A percentile compares a stretch with the other conserved stretches of the same genome.
phyloP scores from a whole-genome alignment of 2,797 vertebrate genomes.

The Arnoldichthys spilopterus region DNA sequence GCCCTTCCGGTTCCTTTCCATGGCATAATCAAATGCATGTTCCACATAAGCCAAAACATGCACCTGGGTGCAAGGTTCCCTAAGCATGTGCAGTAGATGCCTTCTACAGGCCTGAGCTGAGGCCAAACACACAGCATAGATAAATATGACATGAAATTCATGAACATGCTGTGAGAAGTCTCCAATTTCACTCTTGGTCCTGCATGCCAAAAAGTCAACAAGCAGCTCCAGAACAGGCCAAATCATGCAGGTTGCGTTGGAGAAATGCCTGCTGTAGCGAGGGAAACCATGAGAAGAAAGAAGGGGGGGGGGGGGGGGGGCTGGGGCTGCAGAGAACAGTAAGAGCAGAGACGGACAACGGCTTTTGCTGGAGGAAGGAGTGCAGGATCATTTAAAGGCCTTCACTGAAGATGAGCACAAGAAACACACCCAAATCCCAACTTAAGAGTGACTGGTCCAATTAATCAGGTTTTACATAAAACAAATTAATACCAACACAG shows the following conservation, averaged over 20 bases:
- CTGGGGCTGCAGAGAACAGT: constrained; percentile 2
- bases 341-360: constrained; percentile 28
- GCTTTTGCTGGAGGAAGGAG: constrained; percentile 38
- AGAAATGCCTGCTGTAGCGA: neutral
- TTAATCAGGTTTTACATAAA: neutral
- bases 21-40: neutral
- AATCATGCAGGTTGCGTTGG: constrained; percentile 27
- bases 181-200: neutral
- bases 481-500: neutral
- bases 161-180: constrained; percentile 10
- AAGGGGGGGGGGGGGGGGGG: neutral
- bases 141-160: constrained; percentile 14
- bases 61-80: neutral
- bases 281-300: constrained; percentile 12
- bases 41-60: neutral
- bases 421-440: neutral
- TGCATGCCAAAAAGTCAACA: neutral
- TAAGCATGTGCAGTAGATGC: neutral
- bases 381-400: neutral
- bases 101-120: neutral
- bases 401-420: neutral
- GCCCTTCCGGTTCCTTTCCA: neutral
- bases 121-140: neutral
- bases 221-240: neutral
- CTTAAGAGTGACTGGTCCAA: neutral